A percentile compares a stretch with the other conserved stretches of the same genome.
Evolutionary conservation across 2,113 vertebrate species (phyloP).

Genomic region (Sprattus sprattus): DNA sequence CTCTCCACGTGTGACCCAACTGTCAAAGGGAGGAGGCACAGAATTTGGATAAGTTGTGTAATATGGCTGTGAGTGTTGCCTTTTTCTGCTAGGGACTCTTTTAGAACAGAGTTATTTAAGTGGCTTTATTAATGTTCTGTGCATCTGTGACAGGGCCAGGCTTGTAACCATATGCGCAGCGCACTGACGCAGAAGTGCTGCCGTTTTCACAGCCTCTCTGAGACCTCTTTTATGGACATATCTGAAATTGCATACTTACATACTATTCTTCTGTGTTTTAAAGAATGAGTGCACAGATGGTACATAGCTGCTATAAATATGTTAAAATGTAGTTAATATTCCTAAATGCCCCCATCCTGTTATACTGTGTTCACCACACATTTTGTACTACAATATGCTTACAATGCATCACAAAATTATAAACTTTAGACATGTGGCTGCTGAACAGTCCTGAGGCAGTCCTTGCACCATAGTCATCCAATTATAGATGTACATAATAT

Average conservation of each 20-base stretch:
- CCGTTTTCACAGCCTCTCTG: background rate
- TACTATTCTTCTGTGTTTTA: background rate
- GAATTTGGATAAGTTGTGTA: constrained; percentile 32
- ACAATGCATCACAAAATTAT: no score
- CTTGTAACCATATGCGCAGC: background rate
- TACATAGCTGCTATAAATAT: background rate
- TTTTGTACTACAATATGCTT: no score
- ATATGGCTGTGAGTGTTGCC: constrained; percentile 25
- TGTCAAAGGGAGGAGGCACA: constrained; percentile 26
- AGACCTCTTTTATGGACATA: background rate
- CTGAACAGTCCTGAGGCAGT: no score
- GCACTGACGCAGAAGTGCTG: background rate
- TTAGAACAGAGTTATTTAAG: background rate
- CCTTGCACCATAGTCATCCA: no score
- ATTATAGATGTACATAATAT: no score
- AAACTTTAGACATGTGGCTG: no score
- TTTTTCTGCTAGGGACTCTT: background rate
- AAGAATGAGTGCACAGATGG: background rate
- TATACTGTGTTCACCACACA: no score
- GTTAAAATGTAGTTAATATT: background rate
- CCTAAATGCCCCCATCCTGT: background rate
- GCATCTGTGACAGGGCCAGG: background rate
- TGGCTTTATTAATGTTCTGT: background rate
- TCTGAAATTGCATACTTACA: background rate
- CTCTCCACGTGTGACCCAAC: constrained; percentile 13